Evolutionary conservation across 1,140 invertebrate species (phyloP).

Genomic region (Aphelenchoides besseyi): DNA sequence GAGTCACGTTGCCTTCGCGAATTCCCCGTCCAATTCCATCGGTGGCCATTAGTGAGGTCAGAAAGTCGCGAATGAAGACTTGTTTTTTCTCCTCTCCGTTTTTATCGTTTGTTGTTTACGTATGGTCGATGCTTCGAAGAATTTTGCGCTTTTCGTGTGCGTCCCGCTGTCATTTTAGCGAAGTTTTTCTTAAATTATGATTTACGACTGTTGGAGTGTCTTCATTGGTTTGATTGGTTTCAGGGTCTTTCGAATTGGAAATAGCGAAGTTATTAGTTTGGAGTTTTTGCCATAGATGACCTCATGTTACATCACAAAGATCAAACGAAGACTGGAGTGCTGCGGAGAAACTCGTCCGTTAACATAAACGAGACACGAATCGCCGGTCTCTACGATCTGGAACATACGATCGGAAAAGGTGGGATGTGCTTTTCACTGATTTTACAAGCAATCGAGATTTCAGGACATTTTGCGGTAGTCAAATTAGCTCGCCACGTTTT

Average conservation of each 20-base stretch:
- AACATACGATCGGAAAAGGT: conserved; percentile 65
- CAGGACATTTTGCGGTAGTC: conserved; percentile 86
- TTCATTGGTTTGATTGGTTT: too few relatives aligned
- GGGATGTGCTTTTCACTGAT: conserved; percentile 71
- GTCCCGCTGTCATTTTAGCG: too few relatives aligned
- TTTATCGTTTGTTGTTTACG: not conserved
- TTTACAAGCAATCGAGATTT: not conserved
- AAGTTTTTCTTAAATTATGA: not conserved
- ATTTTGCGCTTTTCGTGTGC: too few relatives aligned
- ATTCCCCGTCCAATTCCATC: too few relatives aligned
- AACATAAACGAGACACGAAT: conserved; percentile 49
- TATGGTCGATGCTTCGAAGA: not conserved
- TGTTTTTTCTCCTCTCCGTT: not conserved
- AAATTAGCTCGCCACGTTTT: conserved; percentile 97
- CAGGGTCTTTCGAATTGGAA: conserved; percentile 1
- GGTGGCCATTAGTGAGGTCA: not conserved
- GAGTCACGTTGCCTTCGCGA: too few relatives aligned
- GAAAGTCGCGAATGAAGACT: not conserved
- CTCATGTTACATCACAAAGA: conserved; percentile 9
- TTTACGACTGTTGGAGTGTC: not conserved
- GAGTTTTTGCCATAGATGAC: not conserved
- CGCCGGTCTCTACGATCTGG: conserved; percentile 60
- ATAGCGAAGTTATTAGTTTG: too few relatives aligned
- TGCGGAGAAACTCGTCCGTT: conserved; percentile 24
- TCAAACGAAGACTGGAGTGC: not conserved